These are phyloP conservation scores for Naja naja DNA, from an alignment of 2,113 vertebrate species.

Conservation along the genomic window DNA sequence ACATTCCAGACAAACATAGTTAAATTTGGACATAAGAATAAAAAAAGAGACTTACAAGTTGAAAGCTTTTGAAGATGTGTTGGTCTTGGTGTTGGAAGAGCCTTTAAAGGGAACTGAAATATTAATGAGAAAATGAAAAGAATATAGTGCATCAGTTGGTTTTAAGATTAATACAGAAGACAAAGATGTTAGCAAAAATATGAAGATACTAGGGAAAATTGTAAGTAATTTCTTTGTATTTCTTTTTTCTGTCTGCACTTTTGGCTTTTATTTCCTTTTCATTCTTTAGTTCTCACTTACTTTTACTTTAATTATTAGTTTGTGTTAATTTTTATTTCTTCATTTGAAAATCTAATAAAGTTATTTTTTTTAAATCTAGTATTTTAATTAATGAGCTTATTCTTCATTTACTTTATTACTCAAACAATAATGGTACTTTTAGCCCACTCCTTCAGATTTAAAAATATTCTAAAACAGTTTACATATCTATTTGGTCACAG, in stretches of 20 bases:
- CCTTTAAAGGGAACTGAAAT: background rate
- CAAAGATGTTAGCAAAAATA: background rate
- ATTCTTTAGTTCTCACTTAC: background rate
- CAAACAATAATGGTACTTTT: constrained; percentile 57
- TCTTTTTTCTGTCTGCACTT: background rate
- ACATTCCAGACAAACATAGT: constrained; percentile 41
- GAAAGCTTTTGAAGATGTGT: background rate
- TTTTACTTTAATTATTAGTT: background rate
- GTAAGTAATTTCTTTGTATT: background rate
- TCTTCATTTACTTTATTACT: constrained; percentile 42
- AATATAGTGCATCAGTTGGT: background rate
- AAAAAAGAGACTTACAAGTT: background rate
- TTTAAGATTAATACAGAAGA: background rate
- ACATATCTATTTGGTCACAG: constrained; percentile 42
- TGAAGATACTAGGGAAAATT: background rate
- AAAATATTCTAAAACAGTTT: constrained; percentile 45
- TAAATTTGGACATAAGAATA: background rate
- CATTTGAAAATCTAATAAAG: background rate
- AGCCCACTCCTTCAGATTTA: constrained; percentile 59
- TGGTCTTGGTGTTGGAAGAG: background rate
- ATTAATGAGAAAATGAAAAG: background rate
- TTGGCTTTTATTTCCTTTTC: background rate
- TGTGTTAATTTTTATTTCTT: background rate
- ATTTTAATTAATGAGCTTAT: constrained; percentile 56
- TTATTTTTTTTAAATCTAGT: constrained; percentile 50